Evolutionary conservation across 2,797 vertebrate genomes (phyloP), one percentile per base, ranked within the genome.

Genomic region (Todus mexicanus): DNA sequence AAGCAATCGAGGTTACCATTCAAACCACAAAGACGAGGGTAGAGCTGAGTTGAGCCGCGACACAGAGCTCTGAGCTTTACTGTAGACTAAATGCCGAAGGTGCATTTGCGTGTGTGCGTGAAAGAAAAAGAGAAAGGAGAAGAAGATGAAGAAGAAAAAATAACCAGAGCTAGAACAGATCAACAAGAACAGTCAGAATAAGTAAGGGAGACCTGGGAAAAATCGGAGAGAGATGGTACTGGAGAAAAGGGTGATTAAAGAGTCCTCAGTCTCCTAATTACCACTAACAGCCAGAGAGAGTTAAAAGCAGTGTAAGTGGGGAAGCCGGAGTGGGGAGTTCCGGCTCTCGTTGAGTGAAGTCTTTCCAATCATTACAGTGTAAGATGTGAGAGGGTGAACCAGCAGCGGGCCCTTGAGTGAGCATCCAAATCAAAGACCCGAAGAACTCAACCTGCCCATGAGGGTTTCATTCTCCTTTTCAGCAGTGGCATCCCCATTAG

Each of bases 331-430:
- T 22, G 13, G 22, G 47, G 37, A 66, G 31, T 63, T n/a, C 31
- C 33, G 54, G 61, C 54, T 65, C 31, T 37, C 54, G 51, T 3
- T 3, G 3, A 9, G 31, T 29, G 43, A 69, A 27, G 26, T 57
- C 40, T 72, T 74, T 72, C 33, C 27, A 54, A 37, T 50, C 63
- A 5, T 69, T 22, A 29, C 1, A 78, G 38, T 9, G 1, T 15
- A 40, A 37, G 0, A 0, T 1, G 3, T 23, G 57, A 63, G 9
- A 79, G 17, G 22, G 40, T 13, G 22, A 26, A 48, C 5, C 51
- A 56, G 57, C 63, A 92, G 57, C 79, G 74, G 26, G 17, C 42
- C 43, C 50, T 53, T 38, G 40, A 53, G 40, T 10, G 26, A 83
- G 11, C 16, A 12, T 75, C 31, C 79, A 83, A 48, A 80, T 77